Evolutionary conservation across 2,113 vertebrate genomes (phyloP), one percentile per base, ranked within the genome.

Genomic region (Zeus faber): DNA sequence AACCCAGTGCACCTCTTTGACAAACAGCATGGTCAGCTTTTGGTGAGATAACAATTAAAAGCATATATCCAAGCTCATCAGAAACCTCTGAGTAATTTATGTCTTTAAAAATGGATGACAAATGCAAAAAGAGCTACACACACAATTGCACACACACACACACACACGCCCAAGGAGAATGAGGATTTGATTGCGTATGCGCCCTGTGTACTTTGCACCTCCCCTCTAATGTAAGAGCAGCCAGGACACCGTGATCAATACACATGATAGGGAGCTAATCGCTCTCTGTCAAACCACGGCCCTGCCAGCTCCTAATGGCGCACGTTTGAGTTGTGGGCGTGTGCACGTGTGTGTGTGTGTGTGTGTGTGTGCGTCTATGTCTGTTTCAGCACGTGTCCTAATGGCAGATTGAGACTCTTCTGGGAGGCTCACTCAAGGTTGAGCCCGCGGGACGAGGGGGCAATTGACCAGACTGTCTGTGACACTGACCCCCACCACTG

Each of bases 201-300:
- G 22, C 21, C 18, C 33, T 47, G 41, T 65, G 62, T 81, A 70
- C 60, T 52, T 64, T 70, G 69, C 58, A 75, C 58, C 70, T 52
- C 41, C 63, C 66, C 59, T 81, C 68, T 72, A 58, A 43, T 60
- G 24, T 47, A 76, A 63, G 41, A 77, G 66, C 74, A 70, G 72
- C 65, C 61, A 73, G 70, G 69, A 84, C 62, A 77, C 53, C 4
- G 61, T 83, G 87, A 87, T 89, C 87, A 85, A 89, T 87, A 87
- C 83, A 85, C 76, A 85, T 87, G 87, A 89, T 89, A 86, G 83
- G 81, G 80, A 81, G 81, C 85, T 89, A 89, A 87, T 89, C 84
- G 81, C 77, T 87, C 85, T 87, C 81, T 85, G 87, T 87, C 87
- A 83, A 76, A 79, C 67, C 61, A 54, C n/a, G 61, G 47, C 62